Base-by-base conservation (phyloP, 2,888 invertebrate genomes). In the Periphyllus acericola region DNA sequence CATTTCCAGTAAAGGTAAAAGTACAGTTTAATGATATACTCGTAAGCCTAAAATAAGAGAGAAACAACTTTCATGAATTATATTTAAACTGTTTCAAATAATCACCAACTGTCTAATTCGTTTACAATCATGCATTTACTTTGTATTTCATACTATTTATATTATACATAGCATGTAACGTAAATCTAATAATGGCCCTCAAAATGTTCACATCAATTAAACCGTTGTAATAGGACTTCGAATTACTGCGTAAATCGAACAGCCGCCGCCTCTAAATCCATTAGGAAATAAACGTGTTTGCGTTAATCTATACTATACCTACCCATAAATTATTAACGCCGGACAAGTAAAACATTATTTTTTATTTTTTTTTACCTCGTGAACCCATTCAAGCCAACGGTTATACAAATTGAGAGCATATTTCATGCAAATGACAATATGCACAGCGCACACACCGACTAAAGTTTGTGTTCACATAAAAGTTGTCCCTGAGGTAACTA, bases 341-440 rank as follows among this genome's bases (percentile, higher is more conserved):
- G 17, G 8, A 34, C 34, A 36, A 17, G n/a, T 66, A 36, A n/a
- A n/a, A 36, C 34, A n/a, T 60, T 34, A 36, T 60, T 80, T 36
- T 55, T 60, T 60, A 21, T 25, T 60, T 60, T 60, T 60, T 25
- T 60, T 46, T 46, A 46, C 60, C 36, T 8, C n/a, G 25, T 66
- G 0, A 34, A 17, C n/a, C 36, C 32, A 34, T 46, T 79, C 21
- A 25, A 14, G 14, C n/a, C 29, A 36, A 36, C 17, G 79, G 79
- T 66, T 60, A 1, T 60, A 68, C 40, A 19, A 81, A 66, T 66
- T 40, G 9, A 19, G 25, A 8, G 21, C 29, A 21, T 81, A 81
- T 79, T 55, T 79, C 34, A 79, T 40, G 66, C 36, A 66, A 40
- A 81, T 29, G 71, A 71, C 46, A 46, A 46, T 46, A 46, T 14